Conservation (phyloP, 2,113 vertebrate genomes). For the Loxodonta africana region DNA sequence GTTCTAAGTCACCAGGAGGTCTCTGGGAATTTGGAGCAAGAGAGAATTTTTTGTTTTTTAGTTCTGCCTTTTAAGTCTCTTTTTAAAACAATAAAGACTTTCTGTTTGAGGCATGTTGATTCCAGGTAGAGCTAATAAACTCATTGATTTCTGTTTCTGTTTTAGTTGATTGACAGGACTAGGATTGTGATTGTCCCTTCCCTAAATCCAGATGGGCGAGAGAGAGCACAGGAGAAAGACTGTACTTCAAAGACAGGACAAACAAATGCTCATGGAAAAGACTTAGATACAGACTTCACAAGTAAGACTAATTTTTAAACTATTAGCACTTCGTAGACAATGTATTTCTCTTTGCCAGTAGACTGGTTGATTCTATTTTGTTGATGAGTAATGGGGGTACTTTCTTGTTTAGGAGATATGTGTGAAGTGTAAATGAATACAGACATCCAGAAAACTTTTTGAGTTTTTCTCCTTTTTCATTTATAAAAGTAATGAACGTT, state of each 20-base stretch:
- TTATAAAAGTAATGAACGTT: constrained; percentile 53
- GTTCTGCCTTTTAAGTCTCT: constrained; percentile 47
- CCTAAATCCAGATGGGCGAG: constrained; percentile 97
- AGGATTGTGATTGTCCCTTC: constrained; percentile 97
- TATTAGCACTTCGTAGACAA: constrained; percentile 26
- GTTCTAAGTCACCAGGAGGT: background rate
- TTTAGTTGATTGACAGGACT: constrained; percentile 95
- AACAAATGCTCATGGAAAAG: constrained; percentile 92
- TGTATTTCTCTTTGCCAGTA: constrained; percentile 44
- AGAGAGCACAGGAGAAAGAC: constrained; percentile 93
- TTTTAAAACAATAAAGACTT: constrained; percentile 56
- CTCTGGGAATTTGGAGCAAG: constrained; percentile 28
- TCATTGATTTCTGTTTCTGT: constrained; percentile 65
- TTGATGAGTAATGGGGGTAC: background rate
- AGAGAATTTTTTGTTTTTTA: constrained; percentile 44
- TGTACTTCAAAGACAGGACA: constrained; percentile 92
- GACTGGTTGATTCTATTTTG: constrained; percentile 11
- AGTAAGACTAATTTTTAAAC: constrained; percentile 88
- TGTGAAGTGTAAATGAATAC: constrained; percentile 23
- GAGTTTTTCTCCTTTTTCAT: constrained; percentile 55
- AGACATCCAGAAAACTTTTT: constrained; percentile 44
- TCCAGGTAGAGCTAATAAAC: background rate
- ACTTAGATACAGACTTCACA: constrained; percentile 96
- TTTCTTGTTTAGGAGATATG: constrained; percentile 37
- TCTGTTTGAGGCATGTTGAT: background rate